Conservation (phyloP, 2,888 invertebrate species). For the Dolomedes plantarius region DNA sequence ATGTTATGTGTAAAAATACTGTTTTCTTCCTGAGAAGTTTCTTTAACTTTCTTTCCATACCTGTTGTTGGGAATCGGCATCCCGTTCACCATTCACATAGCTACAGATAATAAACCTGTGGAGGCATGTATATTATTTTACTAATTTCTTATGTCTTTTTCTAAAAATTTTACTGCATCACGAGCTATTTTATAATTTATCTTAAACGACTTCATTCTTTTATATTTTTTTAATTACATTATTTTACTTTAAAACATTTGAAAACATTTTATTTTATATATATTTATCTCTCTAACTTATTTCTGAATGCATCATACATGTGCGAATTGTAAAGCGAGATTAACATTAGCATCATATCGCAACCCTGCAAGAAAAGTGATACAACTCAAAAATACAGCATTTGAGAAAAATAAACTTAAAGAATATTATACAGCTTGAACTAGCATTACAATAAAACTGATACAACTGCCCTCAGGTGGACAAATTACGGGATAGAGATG, state of each 20-base stretch:
- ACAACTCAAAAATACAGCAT: too few species aligned
- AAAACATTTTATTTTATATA: not conserved
- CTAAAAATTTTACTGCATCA: too few species aligned
- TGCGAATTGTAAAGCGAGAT: too few species aligned
- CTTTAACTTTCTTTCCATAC: slow-evolving; percentile 73
- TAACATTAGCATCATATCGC: too few species aligned
- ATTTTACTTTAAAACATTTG: not conserved
- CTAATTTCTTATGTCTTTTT: not conserved
- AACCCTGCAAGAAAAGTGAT: too few species aligned
- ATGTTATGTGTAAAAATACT: not conserved
- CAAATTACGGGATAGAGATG: too few species aligned
- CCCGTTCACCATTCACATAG: slow-evolving; percentile 76
- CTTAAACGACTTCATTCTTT: not conserved
- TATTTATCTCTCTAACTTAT: not conserved
- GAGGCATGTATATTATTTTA: slow-evolving; percentile 34
- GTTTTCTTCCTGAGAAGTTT: not conserved
- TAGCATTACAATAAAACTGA: too few species aligned
- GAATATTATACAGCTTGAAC: too few species aligned
- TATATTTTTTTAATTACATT: not conserved
- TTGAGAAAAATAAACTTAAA: too few species aligned
- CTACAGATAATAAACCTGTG: slow-evolving; percentile 46
- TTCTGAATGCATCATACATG: too few species aligned
- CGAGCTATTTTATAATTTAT: too few species aligned
- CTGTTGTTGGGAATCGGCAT: slow-evolving; percentile 78
- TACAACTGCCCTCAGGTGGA: too few species aligned